Percentiles rank a stretch among this genome's conserved stretches.
Evolutionary conservation across 2,888 invertebrate species (phyloP).

Genomic region (Drosophila borborema): DNA sequence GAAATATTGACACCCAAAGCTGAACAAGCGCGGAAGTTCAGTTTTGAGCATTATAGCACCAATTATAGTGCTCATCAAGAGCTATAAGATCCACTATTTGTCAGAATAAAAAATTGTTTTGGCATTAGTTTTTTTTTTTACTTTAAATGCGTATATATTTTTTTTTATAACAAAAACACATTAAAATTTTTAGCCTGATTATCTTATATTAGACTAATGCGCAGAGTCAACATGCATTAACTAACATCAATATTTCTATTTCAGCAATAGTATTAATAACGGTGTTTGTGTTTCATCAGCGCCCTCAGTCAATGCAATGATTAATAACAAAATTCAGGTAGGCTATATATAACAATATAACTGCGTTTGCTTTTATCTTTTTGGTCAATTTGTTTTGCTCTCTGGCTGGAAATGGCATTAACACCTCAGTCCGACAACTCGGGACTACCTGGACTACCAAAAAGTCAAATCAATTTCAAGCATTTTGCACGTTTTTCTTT

Average conservation of each 20-base stretch:
- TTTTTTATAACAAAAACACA: too few species aligned
- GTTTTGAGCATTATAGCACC: too few species aligned
- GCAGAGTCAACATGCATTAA: too few species aligned
- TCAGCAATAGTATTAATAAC: constrained; percentile 9
- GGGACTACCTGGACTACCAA: constrained; percentile 37
- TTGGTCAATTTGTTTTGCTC: neutral
- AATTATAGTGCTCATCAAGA: too few species aligned
- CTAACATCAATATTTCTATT: too few species aligned
- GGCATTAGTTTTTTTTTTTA: too few species aligned
- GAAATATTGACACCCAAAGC: too few species aligned
- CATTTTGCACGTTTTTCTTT: constrained; percentile 50
- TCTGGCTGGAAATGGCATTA: constrained; percentile 8
- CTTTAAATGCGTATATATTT: too few species aligned
- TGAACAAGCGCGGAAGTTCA: too few species aligned
- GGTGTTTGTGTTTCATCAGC: neutral
- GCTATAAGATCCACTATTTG: too few species aligned
- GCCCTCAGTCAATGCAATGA: neutral
- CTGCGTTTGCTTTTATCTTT: constrained; percentile 33
- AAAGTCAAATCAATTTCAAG: constrained; percentile 56
- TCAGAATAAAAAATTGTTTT: too few species aligned
- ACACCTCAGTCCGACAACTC: constrained; percentile 34
- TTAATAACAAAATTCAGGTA: constrained; percentile 5
- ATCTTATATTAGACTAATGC: neutral
- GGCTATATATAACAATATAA: constrained; percentile 1
- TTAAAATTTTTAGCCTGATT: neutral